Base-by-base conservation (phyloP, 2,113 vertebrate species). In the Perca schrenkii region DNA sequence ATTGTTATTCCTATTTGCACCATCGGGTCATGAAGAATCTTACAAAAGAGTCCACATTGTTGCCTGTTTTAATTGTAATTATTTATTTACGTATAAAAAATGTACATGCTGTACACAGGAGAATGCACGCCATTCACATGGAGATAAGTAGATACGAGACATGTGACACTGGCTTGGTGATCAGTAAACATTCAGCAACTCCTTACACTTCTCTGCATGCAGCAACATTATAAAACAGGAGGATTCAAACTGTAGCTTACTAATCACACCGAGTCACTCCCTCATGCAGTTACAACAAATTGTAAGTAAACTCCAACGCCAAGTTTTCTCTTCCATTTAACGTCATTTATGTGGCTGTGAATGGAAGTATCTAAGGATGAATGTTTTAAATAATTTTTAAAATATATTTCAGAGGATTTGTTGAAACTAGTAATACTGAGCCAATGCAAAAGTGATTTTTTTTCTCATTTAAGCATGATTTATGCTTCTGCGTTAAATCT, bases 1-100 rank as follows among this genome's bases (percentile, higher is more conserved):
- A 97, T 99, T 0, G 97, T 99, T 1, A 96, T 99, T 77, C 97
- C 96, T 56, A 95, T 99, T 76, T 98, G 97, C 86, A 98, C 97
- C 0, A 94, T 99, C 94, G 95, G 95, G 60, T 95, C 96, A 8
- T 98, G 94, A 97, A 79, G 54, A 75, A 46, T 34, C 40, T 77
- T n/a, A 25, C 25, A 62, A 46, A 43, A 67, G n/a, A 50, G 8
- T 10, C 22, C 14, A 61, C 21, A 57, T 50, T 47, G 10, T 82
- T 56, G 58, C 43, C 75, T 60, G 25, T 57, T 64, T 43, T 84
- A 2, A 54, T 60, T 76, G 47, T 6, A 40, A 60, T 79, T 19
- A 49, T 74, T 74, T 31, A 36, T 75, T 74, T 76, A 28, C 28
- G 28, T 28, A 28, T 28, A 28, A 28, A 28, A 28, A 28, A 28